Base-by-base conservation (phyloP, 2,888 invertebrate species). In the Conistra vaccinii region DNA sequence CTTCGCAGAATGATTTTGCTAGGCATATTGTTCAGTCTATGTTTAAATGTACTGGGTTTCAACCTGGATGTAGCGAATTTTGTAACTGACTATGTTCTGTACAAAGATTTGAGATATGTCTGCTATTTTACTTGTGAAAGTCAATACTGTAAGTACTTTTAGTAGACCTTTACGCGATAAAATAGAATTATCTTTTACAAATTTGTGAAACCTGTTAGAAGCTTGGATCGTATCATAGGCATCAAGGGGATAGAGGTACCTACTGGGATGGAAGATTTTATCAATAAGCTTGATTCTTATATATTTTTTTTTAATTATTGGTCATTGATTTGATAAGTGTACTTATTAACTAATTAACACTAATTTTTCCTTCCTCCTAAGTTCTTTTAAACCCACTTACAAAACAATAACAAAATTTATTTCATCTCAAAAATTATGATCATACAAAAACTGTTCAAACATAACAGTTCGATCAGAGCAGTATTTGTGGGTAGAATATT, bases 71-170 rank as follows among this genome's bases (percentile, higher is more conserved):
- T 84, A 23, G 63, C 86, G 0, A 79, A 84, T 29, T 63, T 94
- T 55, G 79, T 87, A 0, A 71, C 86, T 39, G 93, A 94, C 75
- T 95, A 94, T 78, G 90, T 93, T 70, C 53, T 74, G 35, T 80
- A 80, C 61, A 93, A 91, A 78, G 79, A 89, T 75, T 84, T 91
- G 0, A 90, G 85, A 77, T 89, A 90, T 63, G 78, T 93, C 2
- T 89, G 89, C 55, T 90, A 92, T 73, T 88, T 95, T 32, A 89
- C 92, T 7, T 95, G 95, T 84, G 87, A 87, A 45, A 85, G 65
- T 63, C 69, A 71, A 23, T 82, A 80, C 68, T 63, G 93, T 93
- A 84, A 90, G 93, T 88, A 62, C 3, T 60, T 39, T 32, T 58
- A 58, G 20, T n/a, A 58, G 17, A 32, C 9, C 32, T 57, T 66